These are phyloP conservation scores for Poeciliopsis turrubarensis DNA, from an alignment of 2,113 vertebrate species.

Conservation along the genomic window DNA sequence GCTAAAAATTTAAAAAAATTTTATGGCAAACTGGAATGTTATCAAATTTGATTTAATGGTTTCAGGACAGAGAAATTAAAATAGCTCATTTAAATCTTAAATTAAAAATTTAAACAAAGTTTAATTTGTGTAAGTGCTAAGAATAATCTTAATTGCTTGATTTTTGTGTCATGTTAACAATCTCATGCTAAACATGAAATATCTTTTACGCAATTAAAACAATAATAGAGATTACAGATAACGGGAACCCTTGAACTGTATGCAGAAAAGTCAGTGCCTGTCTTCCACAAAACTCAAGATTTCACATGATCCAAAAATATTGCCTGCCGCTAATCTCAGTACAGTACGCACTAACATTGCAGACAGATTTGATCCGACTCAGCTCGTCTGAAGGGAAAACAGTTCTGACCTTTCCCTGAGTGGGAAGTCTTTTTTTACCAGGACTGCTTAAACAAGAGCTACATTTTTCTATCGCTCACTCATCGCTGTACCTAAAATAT, in stretches of 20 bases:
- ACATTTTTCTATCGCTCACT: constrained; percentile 32
- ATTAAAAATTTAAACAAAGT: too few species aligned
- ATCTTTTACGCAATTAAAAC: too few species aligned
- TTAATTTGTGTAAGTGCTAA: too few species aligned
- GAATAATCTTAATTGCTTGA: too few species aligned
- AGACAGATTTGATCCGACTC: constrained; percentile 29
- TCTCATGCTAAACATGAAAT: too few species aligned
- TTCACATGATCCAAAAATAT: constrained; percentile 19
- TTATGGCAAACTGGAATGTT: too few species aligned
- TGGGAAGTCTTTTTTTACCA: constrained; percentile 21
- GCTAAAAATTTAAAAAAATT: too few species aligned
- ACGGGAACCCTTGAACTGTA: not conserved
- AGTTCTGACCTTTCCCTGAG: constrained; percentile 24
- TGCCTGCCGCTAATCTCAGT: constrained; percentile 14
- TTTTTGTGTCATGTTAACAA: too few species aligned
- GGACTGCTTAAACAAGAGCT: constrained; percentile 11
- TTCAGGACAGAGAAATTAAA: too few species aligned
- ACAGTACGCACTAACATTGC: constrained; percentile 6
- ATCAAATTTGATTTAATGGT: too few species aligned
- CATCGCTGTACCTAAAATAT: constrained; percentile 39
- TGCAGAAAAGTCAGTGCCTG: not conserved
- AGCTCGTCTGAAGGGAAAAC: constrained; percentile 15
- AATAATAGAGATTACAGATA: not conserved
- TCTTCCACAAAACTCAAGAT: not conserved
- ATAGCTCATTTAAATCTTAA: too few species aligned